Base-by-base conservation (phyloP, 2,888 invertebrate genomes). In the Plagodis pulveraria region DNA sequence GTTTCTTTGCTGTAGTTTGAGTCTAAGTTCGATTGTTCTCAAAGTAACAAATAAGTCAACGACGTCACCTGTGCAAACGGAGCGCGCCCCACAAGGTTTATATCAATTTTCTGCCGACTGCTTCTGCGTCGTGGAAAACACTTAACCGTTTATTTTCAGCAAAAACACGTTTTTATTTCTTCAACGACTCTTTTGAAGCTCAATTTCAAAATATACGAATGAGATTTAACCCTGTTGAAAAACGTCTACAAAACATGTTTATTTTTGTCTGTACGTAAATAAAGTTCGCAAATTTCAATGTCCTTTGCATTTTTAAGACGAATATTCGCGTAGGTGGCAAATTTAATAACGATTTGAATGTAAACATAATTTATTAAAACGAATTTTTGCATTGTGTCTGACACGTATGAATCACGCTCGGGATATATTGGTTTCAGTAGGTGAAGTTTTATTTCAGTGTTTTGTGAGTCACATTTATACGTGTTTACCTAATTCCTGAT, bases 61-160 rank as follows among this genome's bases (percentile, higher is more conserved):
- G 82, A 81, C 81, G 86, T 85, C 89, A 86, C 84, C 87, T 87
- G 87, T 78, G 78, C 81, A 86, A 89, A 85, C 86, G 78, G 79
- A 79, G 81, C 78, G 77, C 68, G 74, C 71, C 74, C 85, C 85
- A 85, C 84, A 87, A 88, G 86, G 88, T 91, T 91, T 91, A 86
- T 89, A 87, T 89, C 89, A 91, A 91, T 91, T 91, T 91, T 91
- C 91, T 81, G 79, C 85, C 76, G 83, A 87, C 86, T 90, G 90
- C 87, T 85, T 88, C 88, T 89, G 87, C 81, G 80, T 82, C 79
- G 85, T 73, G 81, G 77, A 84, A 88, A 89, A 88, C 87, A 88
- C 84, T 89, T 86, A 83, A 78, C 74, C 72, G 70, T 77, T 71
- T 75, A 78, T 80, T 36, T 36, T 9, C 36, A 6, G 36, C 36